Conservation (phyloP, 2,113 vertebrate genomes). For the Phasianus colchicus region DNA sequence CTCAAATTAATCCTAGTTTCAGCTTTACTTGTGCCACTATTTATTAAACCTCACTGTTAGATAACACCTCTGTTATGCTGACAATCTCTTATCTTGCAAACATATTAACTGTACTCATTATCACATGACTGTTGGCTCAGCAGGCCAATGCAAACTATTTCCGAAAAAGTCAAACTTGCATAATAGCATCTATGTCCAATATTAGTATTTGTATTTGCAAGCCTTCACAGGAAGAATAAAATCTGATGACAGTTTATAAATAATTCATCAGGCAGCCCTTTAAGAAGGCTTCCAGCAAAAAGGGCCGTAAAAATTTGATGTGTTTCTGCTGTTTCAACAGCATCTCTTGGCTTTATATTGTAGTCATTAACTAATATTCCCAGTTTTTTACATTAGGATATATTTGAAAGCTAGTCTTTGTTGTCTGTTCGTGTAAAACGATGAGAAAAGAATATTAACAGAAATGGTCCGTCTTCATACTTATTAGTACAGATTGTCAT, state of each 20-base stretch:
- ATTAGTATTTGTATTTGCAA: constrained; percentile 18
- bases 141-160: not conserved
- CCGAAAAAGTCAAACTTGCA: constrained; percentile 13
- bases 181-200: constrained; percentile 13
- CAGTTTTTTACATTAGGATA: not conserved
- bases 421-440: not conserved
- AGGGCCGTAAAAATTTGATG: not conserved
- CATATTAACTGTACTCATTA: constrained; percentile 30
- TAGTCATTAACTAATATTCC: not conserved
- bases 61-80: not conserved
- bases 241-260: not conserved
- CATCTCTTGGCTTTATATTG: not conserved
- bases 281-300: not conserved
- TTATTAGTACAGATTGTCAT: not conserved
- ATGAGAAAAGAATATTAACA: not conserved
- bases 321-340: constrained; percentile 15
- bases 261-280: constrained; percentile 40
- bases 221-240: not conserved
- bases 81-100: not conserved
- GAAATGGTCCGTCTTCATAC: not conserved
- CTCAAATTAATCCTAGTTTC: not conserved
- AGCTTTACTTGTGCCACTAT: not conserved
- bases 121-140: not conserved
- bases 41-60: constrained; percentile 35
- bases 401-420: not conserved